Evolutionary conservation across 2,888 invertebrate species (phyloP).

Genomic region (Argynnis bischoffii): DNA sequence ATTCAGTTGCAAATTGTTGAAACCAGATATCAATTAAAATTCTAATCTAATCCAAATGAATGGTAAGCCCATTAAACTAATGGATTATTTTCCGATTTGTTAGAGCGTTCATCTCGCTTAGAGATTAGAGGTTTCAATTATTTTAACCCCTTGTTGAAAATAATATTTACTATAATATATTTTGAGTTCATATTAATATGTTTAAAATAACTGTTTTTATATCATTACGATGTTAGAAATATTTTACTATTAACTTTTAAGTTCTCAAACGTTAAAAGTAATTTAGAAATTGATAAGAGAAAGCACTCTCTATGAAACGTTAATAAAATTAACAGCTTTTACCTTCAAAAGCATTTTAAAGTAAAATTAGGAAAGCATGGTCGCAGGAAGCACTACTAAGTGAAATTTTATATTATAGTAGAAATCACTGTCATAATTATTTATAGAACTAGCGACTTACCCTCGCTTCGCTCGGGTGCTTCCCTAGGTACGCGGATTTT

Average conservation of each 20-base stretch:
- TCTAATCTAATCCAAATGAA: constrained; percentile 35
- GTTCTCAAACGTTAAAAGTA: constrained; percentile 26
- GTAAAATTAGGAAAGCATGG: constrained; percentile 9
- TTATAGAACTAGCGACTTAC: neutral
- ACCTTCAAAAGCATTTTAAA: constrained; percentile 20
- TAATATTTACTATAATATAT: neutral
- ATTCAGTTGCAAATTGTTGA: constrained; percentile 30
- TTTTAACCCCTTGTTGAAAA: constrained; percentile 18
- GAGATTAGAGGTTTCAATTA: constrained; percentile 44
- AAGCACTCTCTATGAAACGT: constrained; percentile 23
- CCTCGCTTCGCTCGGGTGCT: too few species aligned
- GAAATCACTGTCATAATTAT: neutral
- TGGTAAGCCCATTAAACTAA: constrained; percentile 42
- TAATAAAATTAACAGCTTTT: constrained; percentile 25
- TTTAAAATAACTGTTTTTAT: too few species aligned
- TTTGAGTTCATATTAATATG: neutral
- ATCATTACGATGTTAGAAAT: too few species aligned
- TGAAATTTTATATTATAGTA: constrained; percentile 10
- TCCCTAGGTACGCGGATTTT: too few species aligned
- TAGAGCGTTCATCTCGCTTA: constrained; percentile 48
- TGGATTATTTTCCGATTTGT: constrained; percentile 51
- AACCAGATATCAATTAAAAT: constrained; percentile 37
- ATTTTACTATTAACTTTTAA: constrained; percentile 19
- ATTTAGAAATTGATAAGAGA: constrained; percentile 23
- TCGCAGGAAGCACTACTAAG: constrained; percentile 11